Evolutionary conservation across 2,113 vertebrate species (phyloP).

Genomic region (Sitta europaea): DNA sequence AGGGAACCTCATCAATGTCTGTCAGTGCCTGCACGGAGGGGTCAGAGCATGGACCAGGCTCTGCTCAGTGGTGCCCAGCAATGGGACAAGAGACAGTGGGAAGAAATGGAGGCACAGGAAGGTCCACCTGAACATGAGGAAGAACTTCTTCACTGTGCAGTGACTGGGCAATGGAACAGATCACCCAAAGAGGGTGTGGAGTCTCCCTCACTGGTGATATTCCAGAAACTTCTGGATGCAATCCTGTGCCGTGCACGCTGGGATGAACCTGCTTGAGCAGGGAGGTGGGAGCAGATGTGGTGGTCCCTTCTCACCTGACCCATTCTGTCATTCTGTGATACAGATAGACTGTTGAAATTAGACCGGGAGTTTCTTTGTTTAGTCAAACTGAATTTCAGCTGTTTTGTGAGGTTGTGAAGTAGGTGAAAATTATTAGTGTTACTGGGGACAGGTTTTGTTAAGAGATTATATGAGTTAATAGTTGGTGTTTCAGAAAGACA

Average conservation of each 20-base stretch:
- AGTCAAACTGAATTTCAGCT: background rate
- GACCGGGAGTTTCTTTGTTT: background rate
- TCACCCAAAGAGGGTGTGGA: background rate
- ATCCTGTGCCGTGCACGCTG: too few relatives aligned
- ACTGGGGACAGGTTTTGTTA: background rate
- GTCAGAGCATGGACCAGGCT: background rate
- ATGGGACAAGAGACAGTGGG: fast-evolving
- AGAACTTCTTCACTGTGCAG: background rate
- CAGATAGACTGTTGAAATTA: background rate
- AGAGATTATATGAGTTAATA: background rate
- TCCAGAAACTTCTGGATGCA: fast-evolving
- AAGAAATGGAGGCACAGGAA: fast-evolving
- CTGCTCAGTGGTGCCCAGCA: background rate
- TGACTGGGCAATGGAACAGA: fast-evolving
- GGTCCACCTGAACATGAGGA: background rate
- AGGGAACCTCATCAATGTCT: background rate
- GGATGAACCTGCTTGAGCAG: background rate
- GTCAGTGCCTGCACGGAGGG: background rate
- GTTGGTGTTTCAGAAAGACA: background rate
- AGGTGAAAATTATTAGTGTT: background rate
- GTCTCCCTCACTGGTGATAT: background rate
- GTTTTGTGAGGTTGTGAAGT: background rate
- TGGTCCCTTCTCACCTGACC: background rate
- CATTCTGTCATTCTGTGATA: background rate
- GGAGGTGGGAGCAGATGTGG: fast-evolving